Evolutionary conservation across 2,797 vertebrate species (phyloP).

Genomic region (Dermochelys coriacea): DNA sequence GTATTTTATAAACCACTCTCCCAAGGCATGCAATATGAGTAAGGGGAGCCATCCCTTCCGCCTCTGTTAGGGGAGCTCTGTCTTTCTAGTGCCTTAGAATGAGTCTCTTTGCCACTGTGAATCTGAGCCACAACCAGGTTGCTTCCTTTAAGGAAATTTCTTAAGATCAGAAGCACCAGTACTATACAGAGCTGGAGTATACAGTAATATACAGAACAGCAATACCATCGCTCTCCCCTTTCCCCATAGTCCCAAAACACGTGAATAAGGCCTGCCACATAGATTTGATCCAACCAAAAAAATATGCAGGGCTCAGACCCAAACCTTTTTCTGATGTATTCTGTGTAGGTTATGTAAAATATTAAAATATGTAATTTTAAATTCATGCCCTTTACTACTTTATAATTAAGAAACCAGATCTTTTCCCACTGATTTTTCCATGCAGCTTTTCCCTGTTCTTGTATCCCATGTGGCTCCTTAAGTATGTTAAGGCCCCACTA

Average conservation of each 20-base stretch:
- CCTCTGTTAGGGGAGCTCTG: background rate
- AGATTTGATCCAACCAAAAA: constrained; percentile 5
- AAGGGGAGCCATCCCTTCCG: background rate
- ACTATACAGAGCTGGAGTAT: background rate
- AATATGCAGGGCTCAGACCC: constrained; percentile 7
- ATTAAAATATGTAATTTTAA: constrained; percentile 77
- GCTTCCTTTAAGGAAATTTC: background rate
- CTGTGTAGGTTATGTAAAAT: constrained; percentile 45
- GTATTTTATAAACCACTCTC: constrained; percentile 21
- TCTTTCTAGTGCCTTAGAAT: background rate
- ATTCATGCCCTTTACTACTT: constrained; percentile 67
- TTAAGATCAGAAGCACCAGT: background rate
- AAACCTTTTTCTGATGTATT: background rate
- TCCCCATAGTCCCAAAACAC: background rate
- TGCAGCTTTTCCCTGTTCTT: constrained; percentile 61
- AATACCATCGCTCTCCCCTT: background rate
- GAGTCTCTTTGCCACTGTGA: background rate
- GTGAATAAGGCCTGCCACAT: constrained; percentile 27
- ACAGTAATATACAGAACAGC: background rate
- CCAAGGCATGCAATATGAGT: constrained; percentile 2
- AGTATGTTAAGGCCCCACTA: constrained; percentile 66
- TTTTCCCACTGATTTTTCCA: constrained; percentile 70
- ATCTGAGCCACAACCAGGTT: background rate
- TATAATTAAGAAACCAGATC: constrained; percentile 72
- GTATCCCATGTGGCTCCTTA: constrained; percentile 71